Base-by-base conservation (phyloP, 2,113 vertebrate species). In the Chitala chitala region DNA sequence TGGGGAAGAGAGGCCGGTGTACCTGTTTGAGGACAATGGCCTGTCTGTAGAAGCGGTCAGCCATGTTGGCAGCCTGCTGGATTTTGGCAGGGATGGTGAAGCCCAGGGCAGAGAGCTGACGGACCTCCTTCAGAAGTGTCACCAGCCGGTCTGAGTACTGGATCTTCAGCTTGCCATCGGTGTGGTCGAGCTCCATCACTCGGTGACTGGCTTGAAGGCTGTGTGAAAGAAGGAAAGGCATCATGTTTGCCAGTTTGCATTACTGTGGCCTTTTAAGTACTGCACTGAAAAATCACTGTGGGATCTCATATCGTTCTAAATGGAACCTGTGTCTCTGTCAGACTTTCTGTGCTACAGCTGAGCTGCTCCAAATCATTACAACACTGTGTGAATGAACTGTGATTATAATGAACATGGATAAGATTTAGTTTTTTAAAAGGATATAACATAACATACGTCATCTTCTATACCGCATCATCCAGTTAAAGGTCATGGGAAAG, bases 11-110 rank as follows among this genome's bases (percentile, higher is more conserved):
- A 12, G 20, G 36, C 31, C 1, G 24, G 1, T 22, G 20, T 66
- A 88, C 91, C 92, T 98, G 97, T 86, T 99, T 98, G 42, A 99
- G 92, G 84, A 98, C 91, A 79, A 96, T 84, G 0, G 96, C 97
- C 83, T 98, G 96, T 84, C 95, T 93, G 88, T 92, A 95, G 86
- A 99, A 99, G 76, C 92, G 96, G 4, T 95, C 94, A 3, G 95
- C 96, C 17, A 92, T 91, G 68, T 88, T 93, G 75, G 95, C 88
- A 55, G 89, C 86, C 73, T 91, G 93, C 66, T 94, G 95, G 81
- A 98, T 94, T 85, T 94, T 96, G 65, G 92, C 87, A 55, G 96
- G 95, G 82, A 99, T 91, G 56, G 89, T 82, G 87, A 98, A 96
- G 13, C 95, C 96, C 70, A 99, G 87, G 0, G 94, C 93, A 51